Evolutionary conservation across 2,797 vertebrate species (phyloP).

Genomic region (Danio aesculapii): DNA sequence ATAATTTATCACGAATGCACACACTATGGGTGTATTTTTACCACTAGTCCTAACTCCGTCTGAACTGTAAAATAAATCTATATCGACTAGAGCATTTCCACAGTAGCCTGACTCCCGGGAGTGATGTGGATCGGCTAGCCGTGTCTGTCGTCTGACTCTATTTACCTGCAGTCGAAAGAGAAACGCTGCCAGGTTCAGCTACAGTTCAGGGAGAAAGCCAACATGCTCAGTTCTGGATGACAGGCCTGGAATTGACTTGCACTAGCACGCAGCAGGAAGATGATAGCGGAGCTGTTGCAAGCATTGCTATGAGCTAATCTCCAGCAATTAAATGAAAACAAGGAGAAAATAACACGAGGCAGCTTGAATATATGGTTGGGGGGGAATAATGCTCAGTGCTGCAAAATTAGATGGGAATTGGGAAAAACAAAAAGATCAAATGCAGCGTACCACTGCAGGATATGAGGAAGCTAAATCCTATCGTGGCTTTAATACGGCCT

Average conservation of each 20-base stretch:
- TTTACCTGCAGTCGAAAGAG: slow-evolving; percentile 47
- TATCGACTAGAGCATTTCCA: slow-evolving; percentile 41
- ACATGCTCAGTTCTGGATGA: slow-evolving; percentile 45
- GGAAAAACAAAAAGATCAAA: slow-evolving; percentile 15
- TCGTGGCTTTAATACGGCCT: background rate
- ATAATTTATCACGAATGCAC: background rate
- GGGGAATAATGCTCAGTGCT: background rate
- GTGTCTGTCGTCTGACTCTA: slow-evolving; percentile 41
- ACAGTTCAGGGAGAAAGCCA: slow-evolving; percentile 44
- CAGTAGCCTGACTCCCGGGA: slow-evolving; percentile 35
- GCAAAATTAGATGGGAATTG: slow-evolving; percentile 33
- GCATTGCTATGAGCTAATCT: slow-evolving; percentile 36
- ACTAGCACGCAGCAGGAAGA: slow-evolving; percentile 40
- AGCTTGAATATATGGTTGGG: slow-evolving; percentile 11
- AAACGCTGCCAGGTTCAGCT: slow-evolving; percentile 46
- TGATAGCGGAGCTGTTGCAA: slow-evolving; percentile 30
- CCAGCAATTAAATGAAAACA: slow-evolving; percentile 42
- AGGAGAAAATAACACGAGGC: slow-evolving; percentile 23
- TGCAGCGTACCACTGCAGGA: background rate
- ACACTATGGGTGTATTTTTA: background rate
- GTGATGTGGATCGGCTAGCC: slow-evolving; percentile 34
- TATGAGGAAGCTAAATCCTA: slow-evolving; percentile 1
- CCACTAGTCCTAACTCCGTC: slow-evolving; percentile 2
- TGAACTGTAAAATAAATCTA: background rate
- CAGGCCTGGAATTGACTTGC: slow-evolving; percentile 52